Base-by-base conservation (phyloP, 2,888 invertebrate species). In the Platypus cylindrus region DNA sequence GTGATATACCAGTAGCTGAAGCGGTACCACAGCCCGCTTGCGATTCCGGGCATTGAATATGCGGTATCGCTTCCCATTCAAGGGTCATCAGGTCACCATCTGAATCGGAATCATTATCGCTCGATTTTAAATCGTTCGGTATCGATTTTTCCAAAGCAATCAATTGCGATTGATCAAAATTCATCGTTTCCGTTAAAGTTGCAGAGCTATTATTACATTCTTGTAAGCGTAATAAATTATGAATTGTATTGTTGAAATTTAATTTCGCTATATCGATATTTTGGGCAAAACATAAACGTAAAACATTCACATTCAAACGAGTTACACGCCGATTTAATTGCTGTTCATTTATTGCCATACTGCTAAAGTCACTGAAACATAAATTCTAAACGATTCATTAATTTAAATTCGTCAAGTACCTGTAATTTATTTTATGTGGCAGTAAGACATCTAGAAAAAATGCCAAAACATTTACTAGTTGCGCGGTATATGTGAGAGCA, bases 401-500 rank as follows among this genome's bases (percentile, higher is more conserved):
- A 20, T 20, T n/a, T n/a, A n/a, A n/a, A n/a, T n/a, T n/a, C n/a
- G n/a, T n/a, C n/a, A n/a, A n/a, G n/a, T 52, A 76, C 76, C 75
- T 73, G 54, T 77, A 78, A 34, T 69, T 65, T 49, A 79, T 62
- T 59, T 75, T 76, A 48, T 78, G 75, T 22, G 91, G 91, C 55
- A 91, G 68, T 45, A 79, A 70, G 34, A 81, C 71, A 63, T 89
- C 84, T 41, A 91, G 68, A 58, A 82, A 81, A 67, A 78, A 85
- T 30, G 89, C 82, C 45, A 90, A 66, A 45, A 89, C 67, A 54
- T 79, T 75, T 28, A 83, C 72, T 47, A 93, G 68, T 65, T 93
- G 93, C 37, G 89, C 79, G 24, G 83, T 78, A 58, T 89, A 85
- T 25, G 82, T 79, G 26, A 93, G 71, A 33, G 85, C 91, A 44